Evolutionary conservation across 2,888 invertebrate genomes (phyloP), one percentile per base, ranked within the genome.

Genomic region (Amphimallon solstitiale): DNA sequence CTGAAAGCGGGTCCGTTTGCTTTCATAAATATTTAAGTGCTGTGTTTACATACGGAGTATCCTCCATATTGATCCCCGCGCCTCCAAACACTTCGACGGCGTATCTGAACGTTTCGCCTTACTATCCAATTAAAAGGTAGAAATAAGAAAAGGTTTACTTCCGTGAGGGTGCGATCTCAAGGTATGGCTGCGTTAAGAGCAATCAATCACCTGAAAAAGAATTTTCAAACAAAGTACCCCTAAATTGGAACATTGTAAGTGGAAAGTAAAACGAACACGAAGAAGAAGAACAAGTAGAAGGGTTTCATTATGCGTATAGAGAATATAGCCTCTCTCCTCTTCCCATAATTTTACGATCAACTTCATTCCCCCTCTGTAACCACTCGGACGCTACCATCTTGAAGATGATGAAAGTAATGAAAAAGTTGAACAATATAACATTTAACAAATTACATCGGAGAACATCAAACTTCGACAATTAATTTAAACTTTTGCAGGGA

Each of bases 361-460:
- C 23, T 48, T 19, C n/a, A 48, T 10, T 60, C 29, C 14, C 51
- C 40, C 48, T 48, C n/a, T 6, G 21, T 19, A 29, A 37, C 40
- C 51, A 29, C 15, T 17, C 51, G 40, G 35, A 29, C 29, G 37
- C 38, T 37, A 14, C 29, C 51, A 51, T 63, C 63, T 51, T 38
- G 17, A 29, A 40, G 40, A 63, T 49, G 51, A 63, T 43, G 63
- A 49, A 51, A 63, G 63, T 38, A 63, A 63, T 63, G 63, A 63
- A 63, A 61, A 63, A 63, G 63, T 63, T 63, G 63, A 38, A 63
- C 51, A 63, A 63, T 63, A 43, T 63, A 63, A 37, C 63, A 51
- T 63, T 63, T 63, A 63, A 63, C 63, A 63, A 63, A 63, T 63
- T 63, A 63, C 51, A 51, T 38, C 40, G 40, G 40, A 21, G 51